Conservation (phyloP, 2,797 vertebrate species). For the Anabas testudineus region DNA sequence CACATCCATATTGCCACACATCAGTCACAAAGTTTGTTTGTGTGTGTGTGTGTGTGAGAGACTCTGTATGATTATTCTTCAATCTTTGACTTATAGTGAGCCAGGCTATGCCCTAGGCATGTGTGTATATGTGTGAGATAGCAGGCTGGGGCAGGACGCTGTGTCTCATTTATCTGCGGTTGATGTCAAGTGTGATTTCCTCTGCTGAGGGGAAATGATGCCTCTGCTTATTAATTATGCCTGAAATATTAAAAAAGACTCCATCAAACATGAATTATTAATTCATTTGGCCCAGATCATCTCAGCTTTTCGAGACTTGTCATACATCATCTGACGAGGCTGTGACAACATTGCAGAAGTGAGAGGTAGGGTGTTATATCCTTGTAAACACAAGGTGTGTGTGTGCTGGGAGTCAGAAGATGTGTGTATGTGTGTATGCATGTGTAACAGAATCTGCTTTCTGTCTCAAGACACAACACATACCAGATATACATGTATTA, state of each 20-base stretch:
- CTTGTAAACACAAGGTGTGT: conserved; percentile 50
- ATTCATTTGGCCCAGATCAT: conserved; percentile 82
- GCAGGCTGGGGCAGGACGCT: conserved; percentile 45
- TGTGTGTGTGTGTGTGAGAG: conserved; percentile 34
- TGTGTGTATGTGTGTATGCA: not conserved
- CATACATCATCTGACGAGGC: conserved; percentile 75
- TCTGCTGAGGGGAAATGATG: conserved; percentile 67
- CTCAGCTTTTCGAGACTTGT: conserved; percentile 72
- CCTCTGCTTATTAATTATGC: conserved; percentile 84
- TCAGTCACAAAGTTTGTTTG: conserved; percentile 49
- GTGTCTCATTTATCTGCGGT: conserved; percentile 73
- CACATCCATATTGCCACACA: conserved; percentile 39
- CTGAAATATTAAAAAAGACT: conserved; percentile 86
- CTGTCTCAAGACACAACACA: too few species aligned
- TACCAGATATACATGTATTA: too few species aligned
- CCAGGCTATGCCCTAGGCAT: conserved; percentile 51
- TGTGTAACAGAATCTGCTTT: too few species aligned
- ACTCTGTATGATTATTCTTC: conserved; percentile 41
- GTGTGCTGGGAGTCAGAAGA: too few species aligned
- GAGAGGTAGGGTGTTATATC: conserved; percentile 43
- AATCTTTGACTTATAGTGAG: conserved; percentile 65
- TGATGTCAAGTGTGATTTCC: conserved; percentile 76
- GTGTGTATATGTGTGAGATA: conserved; percentile 15
- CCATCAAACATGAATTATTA: conserved; percentile 85
- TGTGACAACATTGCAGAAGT: conserved; percentile 46